These are phyloP conservation scores for Phytoseiulus persimilis DNA, from an alignment of 2,888 invertebrate species.

Conservation along the genomic window DNA sequence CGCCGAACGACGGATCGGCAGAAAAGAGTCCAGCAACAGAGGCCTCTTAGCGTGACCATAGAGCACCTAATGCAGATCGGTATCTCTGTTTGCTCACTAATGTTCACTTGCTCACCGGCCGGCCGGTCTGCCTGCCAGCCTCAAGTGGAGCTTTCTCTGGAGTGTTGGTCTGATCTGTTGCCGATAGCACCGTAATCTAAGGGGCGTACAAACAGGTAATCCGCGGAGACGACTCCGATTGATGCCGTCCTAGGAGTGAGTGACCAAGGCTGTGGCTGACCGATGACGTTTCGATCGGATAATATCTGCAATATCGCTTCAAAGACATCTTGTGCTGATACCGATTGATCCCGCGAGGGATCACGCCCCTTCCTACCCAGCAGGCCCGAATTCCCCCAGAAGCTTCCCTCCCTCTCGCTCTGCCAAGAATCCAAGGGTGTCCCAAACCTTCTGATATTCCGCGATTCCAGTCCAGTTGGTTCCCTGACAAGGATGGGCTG, in stretches of 20 bases:
- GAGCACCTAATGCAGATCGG: not conserved
- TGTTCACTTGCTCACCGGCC: not conserved
- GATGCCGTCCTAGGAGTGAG: not conserved
- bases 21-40: not conserved
- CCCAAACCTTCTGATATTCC: too few relatives aligned
- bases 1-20: not conserved
- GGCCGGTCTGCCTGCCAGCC: too few relatives aligned
- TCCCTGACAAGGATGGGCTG: too few relatives aligned
- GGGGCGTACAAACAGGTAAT: not conserved
- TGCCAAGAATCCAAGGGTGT: not conserved
- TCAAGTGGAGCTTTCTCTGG: not conserved
- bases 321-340: too few relatives aligned
- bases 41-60: constrained; percentile 5
- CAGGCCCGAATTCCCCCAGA: too few relatives aligned
- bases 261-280: not conserved
- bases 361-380: too few relatives aligned
- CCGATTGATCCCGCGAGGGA: too few relatives aligned
- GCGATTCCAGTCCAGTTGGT: too few relatives aligned
- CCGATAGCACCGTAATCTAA: not conserved
- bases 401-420: too few relatives aligned
- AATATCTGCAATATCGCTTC: too few relatives aligned
- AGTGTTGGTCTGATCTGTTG: not conserved
- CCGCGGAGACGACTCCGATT: not conserved
- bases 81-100: not conserved
- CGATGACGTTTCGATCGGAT: too few relatives aligned